Percentiles rank a stretch among this genome's conserved stretches.
These are phyloP conservation scores for Cyprinodon diabolis DNA, from an alignment of 2,797 vertebrate genomes.

Conservation along the genomic window DNA sequence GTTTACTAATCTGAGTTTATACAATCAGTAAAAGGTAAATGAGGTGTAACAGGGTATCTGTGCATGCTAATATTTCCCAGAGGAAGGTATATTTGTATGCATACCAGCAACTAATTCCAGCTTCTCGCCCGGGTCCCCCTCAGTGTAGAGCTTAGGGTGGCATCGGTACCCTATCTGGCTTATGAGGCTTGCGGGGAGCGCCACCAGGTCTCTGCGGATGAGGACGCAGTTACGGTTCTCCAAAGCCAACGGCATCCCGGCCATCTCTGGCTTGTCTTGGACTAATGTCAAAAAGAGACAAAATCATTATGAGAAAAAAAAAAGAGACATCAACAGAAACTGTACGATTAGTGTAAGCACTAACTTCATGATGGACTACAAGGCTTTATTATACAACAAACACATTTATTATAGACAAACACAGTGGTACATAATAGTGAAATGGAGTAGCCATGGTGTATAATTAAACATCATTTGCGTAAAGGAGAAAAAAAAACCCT, in stretches of 20 bases:
- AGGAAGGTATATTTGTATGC: constrained; percentile 22
- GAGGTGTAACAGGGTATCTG: not conserved
- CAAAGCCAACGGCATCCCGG: constrained; percentile 82
- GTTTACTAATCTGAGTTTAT: constrained; percentile 14
- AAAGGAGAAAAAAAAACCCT: not conserved
- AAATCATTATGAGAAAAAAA: constrained; percentile 13
- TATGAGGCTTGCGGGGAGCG: constrained; percentile 96
- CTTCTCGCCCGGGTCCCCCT: constrained; percentile 98
- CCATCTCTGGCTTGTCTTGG: constrained; percentile 90
- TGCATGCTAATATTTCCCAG: not conserved
- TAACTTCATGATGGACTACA: not conserved
- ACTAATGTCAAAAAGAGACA: constrained; percentile 64
- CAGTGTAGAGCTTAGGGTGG: constrained; percentile 97
- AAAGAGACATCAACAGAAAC: constrained; percentile 1
- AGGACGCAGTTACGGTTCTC: constrained; percentile 97
- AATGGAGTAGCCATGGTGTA: not conserved
- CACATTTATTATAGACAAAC: not conserved
- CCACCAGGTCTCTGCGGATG: constrained; percentile 94
- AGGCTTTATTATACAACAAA: not conserved
- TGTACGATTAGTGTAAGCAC: not conserved
- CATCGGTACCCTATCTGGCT: constrained; percentile 98
- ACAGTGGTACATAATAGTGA: not conserved
- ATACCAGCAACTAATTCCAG: constrained; percentile 96
- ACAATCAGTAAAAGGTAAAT: constrained; percentile 13
- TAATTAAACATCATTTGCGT: not conserved